Evolutionary conservation across 2,888 invertebrate genomes (phyloP), one percentile per base, ranked within the genome.

Genomic region (Apotomis betuletana): DNA sequence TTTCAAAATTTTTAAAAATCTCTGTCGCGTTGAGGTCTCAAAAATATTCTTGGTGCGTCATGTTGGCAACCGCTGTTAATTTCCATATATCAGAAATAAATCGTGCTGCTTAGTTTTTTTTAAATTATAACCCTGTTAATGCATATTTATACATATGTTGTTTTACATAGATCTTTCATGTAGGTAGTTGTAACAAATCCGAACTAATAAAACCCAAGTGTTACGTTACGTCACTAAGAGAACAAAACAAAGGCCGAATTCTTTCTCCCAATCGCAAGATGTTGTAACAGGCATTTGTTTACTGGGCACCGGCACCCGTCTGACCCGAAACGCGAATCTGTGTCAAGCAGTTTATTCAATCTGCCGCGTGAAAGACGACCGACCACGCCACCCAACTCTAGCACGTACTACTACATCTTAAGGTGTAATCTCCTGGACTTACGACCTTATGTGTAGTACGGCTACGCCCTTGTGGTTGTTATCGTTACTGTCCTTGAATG

Each of bases 271-370:
- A 86, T 83, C 79, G 78, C 80, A 61, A 81, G 84, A 87, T 90
- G 90, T 90, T 85, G 92, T 87, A 90, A 91, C 89, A 79, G 90
- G 89, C 86, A 84, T 87, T 87, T 83, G 83, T 83, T 88, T 89
- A 87, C 87, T 79, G 85, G 81, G 79, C 83, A 79, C 83, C 79
- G 82, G 85, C 85, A 85, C 87, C 88, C 86, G 89, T 87, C 87
- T 92, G 92, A 92, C 92, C 93, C 91, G 90, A 92, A 92, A 90
- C 87, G 85, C 84, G 91, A 92, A 93, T 91, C 90, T 93, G 91
- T 93, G 93, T 93, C 93, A 93, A 93, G 93, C 89, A 90, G 93
- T 93, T 93, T 93, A 93, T 93, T 93, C 92, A 93, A 93, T 93
- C 91, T 92, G 89, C 83, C 82, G 84, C 83, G 83, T 83, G 86